These are phyloP conservation scores for Aelia acuminata DNA, from an alignment of 2,888 invertebrate genomes.

Conservation along the genomic window DNA sequence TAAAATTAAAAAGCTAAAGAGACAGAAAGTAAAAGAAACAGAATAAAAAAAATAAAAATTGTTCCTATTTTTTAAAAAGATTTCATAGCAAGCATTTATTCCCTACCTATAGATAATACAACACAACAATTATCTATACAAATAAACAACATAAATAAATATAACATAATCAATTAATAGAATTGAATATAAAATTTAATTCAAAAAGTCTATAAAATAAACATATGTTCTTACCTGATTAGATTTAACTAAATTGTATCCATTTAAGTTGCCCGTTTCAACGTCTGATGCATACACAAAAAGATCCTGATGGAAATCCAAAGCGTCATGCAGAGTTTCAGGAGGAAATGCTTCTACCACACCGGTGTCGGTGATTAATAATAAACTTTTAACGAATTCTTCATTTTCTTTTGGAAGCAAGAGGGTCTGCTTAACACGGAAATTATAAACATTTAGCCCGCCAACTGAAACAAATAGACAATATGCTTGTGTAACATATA, in stretches of 20 bases:
- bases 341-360: conserved; percentile 80
- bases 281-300: conserved; percentile 79
- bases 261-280: conserved; percentile 74
- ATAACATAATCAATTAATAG: too few relatives aligned
- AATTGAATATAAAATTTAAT: too few relatives aligned
- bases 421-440: conserved; percentile 81
- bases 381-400: conserved; percentile 83
- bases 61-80: too few relatives aligned
- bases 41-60: not conserved
- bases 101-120: too few relatives aligned
- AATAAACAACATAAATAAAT: too few relatives aligned
- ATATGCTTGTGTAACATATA: not conserved
- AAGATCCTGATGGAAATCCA: conserved; percentile 72
- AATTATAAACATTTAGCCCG: conserved; percentile 74
- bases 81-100: too few relatives aligned
- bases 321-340: conserved; percentile 71
- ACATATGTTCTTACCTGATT: conserved; percentile 69
- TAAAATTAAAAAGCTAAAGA: not conserved
- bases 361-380: conserved; percentile 80
- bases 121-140: too few relatives aligned
- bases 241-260: conserved; percentile 73
- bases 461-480: conserved; percentile 67
- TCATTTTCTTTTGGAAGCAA: conserved; percentile 79
- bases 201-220: too few relatives aligned
- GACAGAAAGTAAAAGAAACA: not conserved